These are phyloP conservation scores for Anhinga rufa DNA, from an alignment of 2,113 vertebrate genomes.

Conservation along the genomic window DNA sequence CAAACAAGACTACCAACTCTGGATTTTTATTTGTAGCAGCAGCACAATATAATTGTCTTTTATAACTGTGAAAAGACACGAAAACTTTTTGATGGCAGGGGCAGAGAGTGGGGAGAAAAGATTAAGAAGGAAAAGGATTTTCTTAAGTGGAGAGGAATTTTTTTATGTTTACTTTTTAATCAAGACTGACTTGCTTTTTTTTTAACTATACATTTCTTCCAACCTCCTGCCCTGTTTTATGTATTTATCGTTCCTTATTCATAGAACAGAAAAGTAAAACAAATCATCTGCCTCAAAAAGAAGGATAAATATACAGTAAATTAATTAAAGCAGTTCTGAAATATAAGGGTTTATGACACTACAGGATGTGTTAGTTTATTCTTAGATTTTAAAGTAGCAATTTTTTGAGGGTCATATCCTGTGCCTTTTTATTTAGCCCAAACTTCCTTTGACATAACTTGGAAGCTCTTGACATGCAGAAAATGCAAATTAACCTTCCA, in stretches of 20 bases:
- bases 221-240: neutral
- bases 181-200: neutral
- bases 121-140: neutral
- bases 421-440: neutral
- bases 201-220: neutral
- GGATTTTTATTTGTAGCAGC: neutral
- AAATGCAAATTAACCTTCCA: neutral
- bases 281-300: neutral
- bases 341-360: neutral
- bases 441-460: conserved; percentile 5
- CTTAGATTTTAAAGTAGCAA: neutral
- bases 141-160: neutral
- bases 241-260: neutral
- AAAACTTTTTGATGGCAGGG: neutral
- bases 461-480: neutral
- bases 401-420: conserved; percentile 18
- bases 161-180: neutral
- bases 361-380: conserved; percentile 24
- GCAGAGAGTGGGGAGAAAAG: neutral
- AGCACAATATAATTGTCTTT: neutral
- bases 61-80: neutral
- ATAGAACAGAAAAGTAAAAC: neutral
- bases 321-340: neutral
- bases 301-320: neutral
- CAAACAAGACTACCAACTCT: neutral